Evolutionary conservation across 2,888 invertebrate species (phyloP), one percentile per base, ranked within the genome.

Genomic region (Panorpa germanica): DNA sequence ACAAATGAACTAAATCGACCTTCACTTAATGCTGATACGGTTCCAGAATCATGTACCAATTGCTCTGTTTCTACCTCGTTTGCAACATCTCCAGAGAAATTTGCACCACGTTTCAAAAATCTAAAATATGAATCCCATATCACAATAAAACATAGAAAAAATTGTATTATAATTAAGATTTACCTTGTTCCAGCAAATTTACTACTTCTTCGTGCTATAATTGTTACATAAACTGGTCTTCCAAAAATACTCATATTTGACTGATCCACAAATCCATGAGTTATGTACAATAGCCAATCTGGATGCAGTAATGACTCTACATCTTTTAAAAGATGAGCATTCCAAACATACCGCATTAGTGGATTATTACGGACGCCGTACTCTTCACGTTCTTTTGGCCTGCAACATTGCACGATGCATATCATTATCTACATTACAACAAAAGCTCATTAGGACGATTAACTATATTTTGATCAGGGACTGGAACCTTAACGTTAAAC

Each of bases 111-210:
- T 53, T 98, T 98, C 8, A 98, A 55, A 54, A 96, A 99, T 41
- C 98, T n/a, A n/a, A n/a, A n/a, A n/a, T n/a, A n/a, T n/a, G n/a
- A n/a, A n/a, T n/a, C n/a, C n/a, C n/a, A n/a, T n/a, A n/a, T n/a
- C n/a, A n/a, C n/a, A n/a, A n/a, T n/a, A n/a, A n/a, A n/a, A n/a
- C n/a, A n/a, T n/a, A n/a, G n/a, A n/a, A n/a, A n/a, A n/a, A n/a
- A n/a, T n/a, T n/a, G n/a, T n/a, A n/a, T n/a, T n/a, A n/a, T n/a
- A n/a, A n/a, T n/a, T n/a, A n/a, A n/a, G n/a, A n/a, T n/a, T n/a
- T n/a, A n/a, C n/a, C n/a, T 65, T 0, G 98, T 98, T 4, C 98
- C 98, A 1, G 98, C 96, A 60, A 83, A 98, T 48, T 78, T 70
- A 38, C 82, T 83, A 23, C 95, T 96, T 41, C 98, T 63, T 37